Evolutionary conservation across 1,140 invertebrate genomes (phyloP).

Genomic region (Periplaneta americana): DNA sequence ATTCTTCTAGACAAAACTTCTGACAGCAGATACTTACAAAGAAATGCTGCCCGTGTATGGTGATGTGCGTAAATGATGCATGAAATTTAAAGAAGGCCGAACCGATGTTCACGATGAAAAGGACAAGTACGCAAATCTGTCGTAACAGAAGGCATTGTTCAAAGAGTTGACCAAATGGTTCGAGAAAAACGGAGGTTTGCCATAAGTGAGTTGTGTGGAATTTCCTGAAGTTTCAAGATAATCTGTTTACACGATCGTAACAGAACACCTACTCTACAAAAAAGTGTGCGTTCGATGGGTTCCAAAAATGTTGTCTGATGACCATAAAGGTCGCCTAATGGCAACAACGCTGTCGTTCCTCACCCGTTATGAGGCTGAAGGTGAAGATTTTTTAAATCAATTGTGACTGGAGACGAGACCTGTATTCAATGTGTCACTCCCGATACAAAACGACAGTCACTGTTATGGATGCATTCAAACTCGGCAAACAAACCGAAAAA

Average conservation of each 20-base stretch:
- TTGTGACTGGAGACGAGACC: too few species aligned
- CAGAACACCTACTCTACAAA: too few species aligned
- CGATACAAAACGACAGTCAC: not conserved
- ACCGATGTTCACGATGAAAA: too few species aligned
- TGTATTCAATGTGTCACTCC: too few species aligned
- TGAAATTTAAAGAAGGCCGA: not conserved
- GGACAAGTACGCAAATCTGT: not conserved
- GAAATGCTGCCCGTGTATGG: not conserved
- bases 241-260: too few species aligned
- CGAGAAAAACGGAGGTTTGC: too few species aligned
- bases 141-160: not conserved
- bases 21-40: too few species aligned
- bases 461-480: not conserved
- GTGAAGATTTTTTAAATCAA: too few species aligned
- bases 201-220: too few species aligned
- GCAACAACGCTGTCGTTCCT: not conserved
- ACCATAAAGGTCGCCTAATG: conserved; percentile 2
- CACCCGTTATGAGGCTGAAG: too few species aligned
- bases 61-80: not conserved
- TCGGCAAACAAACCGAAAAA: not conserved
- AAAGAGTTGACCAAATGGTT: not conserved
- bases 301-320: conserved; percentile 8
- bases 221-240: too few species aligned
- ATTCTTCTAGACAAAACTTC: too few species aligned
- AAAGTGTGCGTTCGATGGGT: conserved; percentile 1